Evolutionary conservation across 1,140 invertebrate genomes (phyloP).

Genomic region (Asobara japonica): DNA sequence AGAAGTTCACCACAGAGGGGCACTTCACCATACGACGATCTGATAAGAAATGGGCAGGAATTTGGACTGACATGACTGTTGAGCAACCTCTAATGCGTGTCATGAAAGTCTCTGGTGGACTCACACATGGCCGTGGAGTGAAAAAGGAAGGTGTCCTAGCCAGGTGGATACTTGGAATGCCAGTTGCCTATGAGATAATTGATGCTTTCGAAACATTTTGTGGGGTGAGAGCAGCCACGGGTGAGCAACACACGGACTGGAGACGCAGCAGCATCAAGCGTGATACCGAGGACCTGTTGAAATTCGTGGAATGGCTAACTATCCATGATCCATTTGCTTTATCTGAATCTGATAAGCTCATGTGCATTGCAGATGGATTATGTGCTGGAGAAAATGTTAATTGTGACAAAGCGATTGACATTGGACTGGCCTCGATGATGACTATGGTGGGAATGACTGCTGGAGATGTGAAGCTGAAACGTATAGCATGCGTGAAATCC

Average conservation of each 20-base stretch:
- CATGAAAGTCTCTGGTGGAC: slow-evolving; percentile 54
- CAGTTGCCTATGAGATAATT: slow-evolving; percentile 4
- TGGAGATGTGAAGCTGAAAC: not conserved
- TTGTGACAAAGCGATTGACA: slow-evolving; percentile 45
- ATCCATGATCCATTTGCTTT: not conserved
- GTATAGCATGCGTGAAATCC: not conserved
- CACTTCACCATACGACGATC: slow-evolving; percentile 53
- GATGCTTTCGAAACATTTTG: slow-evolving; percentile 40
- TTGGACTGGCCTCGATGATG: slow-evolving; percentile 40
- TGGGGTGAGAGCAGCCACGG: slow-evolving; percentile 15
- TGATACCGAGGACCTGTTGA: slow-evolving; percentile 45
- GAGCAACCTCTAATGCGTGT: slow-evolving; percentile 56
- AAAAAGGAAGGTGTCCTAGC: slow-evolving; percentile 42
- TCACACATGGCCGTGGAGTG: slow-evolving; percentile 50
- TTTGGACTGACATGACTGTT: slow-evolving; percentile 57
- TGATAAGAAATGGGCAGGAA: slow-evolving; percentile 58
- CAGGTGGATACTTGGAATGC: slow-evolving; percentile 34
- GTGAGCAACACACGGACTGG: slow-evolving; percentile 47
- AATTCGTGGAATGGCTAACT: not conserved
- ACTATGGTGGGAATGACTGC: not conserved
- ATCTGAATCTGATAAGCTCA: slow-evolving; percentile 35
- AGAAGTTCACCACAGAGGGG: slow-evolving; percentile 4
- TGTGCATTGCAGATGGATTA: slow-evolving; percentile 50
- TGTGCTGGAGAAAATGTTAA: slow-evolving; percentile 49
- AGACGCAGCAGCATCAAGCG: slow-evolving; percentile 37